Conservation (phyloP, 2,113 vertebrate species). For the Brachyhypopomus occidentalis region DNA sequence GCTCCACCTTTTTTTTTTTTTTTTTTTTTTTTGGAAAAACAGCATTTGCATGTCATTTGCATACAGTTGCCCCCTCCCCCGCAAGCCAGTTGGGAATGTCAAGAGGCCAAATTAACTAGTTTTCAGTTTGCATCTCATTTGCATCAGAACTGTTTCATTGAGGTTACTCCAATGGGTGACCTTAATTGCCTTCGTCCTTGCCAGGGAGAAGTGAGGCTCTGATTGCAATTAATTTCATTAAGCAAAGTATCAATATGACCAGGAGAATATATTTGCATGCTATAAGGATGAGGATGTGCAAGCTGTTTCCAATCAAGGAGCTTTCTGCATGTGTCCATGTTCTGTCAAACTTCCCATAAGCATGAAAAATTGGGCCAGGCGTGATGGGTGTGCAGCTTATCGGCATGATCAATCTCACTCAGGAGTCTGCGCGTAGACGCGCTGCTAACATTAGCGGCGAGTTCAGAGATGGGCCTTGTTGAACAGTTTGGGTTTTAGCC, state of each 20-base stretch:
- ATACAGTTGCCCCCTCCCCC: slow-evolving; percentile 63
- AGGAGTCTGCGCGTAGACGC: slow-evolving; percentile 64
- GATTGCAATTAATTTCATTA: slow-evolving; percentile 75
- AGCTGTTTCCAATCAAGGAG: slow-evolving; percentile 77
- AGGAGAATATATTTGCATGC: slow-evolving; percentile 70
- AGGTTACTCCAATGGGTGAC: slow-evolving; percentile 74
- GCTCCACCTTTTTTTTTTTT: slow-evolving; percentile 20
- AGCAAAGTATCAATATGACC: slow-evolving; percentile 67
- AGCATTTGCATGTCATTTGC: slow-evolving; percentile 80
- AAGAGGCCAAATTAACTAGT: slow-evolving; percentile 80
- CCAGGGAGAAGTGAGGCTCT: slow-evolving; percentile 58
- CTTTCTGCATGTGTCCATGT: slow-evolving; percentile 63
- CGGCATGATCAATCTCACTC: slow-evolving; percentile 77
- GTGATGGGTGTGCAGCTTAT: slow-evolving; percentile 62
- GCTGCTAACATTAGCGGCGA: slow-evolving; percentile 66
- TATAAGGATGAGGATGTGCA: slow-evolving; percentile 68
- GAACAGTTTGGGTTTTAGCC: slow-evolving; percentile 15
- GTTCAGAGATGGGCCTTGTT: slow-evolving; percentile 28
- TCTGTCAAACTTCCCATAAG: slow-evolving; percentile 79
- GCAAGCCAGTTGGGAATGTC: slow-evolving; percentile 76
- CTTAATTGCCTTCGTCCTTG: slow-evolving; percentile 68
- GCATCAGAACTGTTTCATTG: slow-evolving; percentile 72
- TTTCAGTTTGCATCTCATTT: slow-evolving; percentile 80
- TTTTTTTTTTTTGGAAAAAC: slow-evolving; percentile 60
- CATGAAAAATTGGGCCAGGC: slow-evolving; percentile 75